Evolutionary conservation across 1,140 invertebrate species (phyloP), one percentile per base, ranked within the genome.

Genomic region (Macrocentrus cingulum): DNA sequence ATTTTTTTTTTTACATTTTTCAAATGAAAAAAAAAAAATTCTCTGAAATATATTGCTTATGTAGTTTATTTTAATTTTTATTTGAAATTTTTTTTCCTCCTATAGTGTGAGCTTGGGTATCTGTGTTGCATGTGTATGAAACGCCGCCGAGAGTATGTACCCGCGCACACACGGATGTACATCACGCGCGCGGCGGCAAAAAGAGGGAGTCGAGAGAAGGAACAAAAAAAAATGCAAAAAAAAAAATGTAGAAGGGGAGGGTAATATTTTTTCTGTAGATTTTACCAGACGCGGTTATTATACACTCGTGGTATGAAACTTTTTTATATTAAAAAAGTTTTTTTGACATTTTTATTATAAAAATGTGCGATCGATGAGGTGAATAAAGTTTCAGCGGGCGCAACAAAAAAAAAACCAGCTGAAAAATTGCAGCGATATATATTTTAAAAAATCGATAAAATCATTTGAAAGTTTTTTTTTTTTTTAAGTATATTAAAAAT

Each of bases 71-170:
- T 34, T 11, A 34, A 34, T 34, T 34, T 11, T 34, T 34, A 6
- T 34, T 34, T n/a, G n/a, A n/a, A n/a, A n/a, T 34, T 34, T 34
- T 11, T 6, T 34, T 34, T 34, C 6, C 29, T 34, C 11, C 11
- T 34, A 7, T 34, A 34, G 11, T 34, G 29, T 34, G 11, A 7
- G 11, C 29, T 7, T 34, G 29, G 6, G 76, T 73, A 75, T 69
- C 71, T 75, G 76, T 77, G 74, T 76, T 79, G 74, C 75, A n/a
- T n/a, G n/a, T n/a, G n/a, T n/a, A n/a, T n/a, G n/a, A n/a, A n/a
- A n/a, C n/a, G 25, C 45, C 45, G 19, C 42, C 48, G 32, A 55
- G 46, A 50, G 54, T 59, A 29, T 51, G 44, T 56, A 58, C n/a
- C n/a, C n/a, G n/a, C n/a, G n/a, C 50, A 60, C 55, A 46, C 55